phyloP scores from a whole-genome alignment of 92 coral and sea anemone species.

The Porites cylindrica region DNA sequence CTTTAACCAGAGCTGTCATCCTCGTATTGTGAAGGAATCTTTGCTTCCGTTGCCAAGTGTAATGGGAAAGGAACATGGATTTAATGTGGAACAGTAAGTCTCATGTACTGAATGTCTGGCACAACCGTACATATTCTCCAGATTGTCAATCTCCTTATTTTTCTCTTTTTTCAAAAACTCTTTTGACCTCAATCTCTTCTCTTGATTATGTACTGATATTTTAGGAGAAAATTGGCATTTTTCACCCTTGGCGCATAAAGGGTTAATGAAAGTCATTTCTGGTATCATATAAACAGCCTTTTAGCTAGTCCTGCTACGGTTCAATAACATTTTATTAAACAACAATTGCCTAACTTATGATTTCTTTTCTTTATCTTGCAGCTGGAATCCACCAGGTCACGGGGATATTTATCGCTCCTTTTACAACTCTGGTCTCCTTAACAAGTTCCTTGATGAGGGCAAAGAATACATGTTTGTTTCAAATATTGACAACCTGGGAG shows the following conservation, averaged over 20 bases:
- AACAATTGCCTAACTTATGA: no score
- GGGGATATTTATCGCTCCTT: slow-evolving; percentile 95
- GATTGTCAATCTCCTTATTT: neutral
- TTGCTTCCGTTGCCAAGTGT: slow-evolving; percentile 86
- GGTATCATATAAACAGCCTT: no score
- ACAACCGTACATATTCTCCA: neutral
- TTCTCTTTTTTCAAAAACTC: no score
- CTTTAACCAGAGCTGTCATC: slow-evolving; percentile 97
- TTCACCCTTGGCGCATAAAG: no score
- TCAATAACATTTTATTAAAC: no score
- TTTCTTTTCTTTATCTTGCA: slow-evolving; percentile 3
- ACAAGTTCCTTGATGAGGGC: slow-evolving; percentile 85
- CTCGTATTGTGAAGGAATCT: slow-evolving; percentile 92
- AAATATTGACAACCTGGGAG: slow-evolving; percentile 97
- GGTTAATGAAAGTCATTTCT: no score
- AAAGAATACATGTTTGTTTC: slow-evolving; percentile 93
- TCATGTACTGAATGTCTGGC: neutral
- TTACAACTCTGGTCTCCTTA: slow-evolving; percentile 90
- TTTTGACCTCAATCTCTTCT: no score
- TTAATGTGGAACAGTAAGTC: slow-evolving; percentile 33
- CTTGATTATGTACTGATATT: no score
- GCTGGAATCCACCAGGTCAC: slow-evolving; percentile 99
- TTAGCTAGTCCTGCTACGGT: no score
- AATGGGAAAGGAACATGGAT: slow-evolving; percentile 43
- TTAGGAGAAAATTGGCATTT: no score